These are phyloP conservation scores for Sminthopsis crassicaudata DNA, from an alignment of 2,113 vertebrate species.

Conservation along the genomic window DNA sequence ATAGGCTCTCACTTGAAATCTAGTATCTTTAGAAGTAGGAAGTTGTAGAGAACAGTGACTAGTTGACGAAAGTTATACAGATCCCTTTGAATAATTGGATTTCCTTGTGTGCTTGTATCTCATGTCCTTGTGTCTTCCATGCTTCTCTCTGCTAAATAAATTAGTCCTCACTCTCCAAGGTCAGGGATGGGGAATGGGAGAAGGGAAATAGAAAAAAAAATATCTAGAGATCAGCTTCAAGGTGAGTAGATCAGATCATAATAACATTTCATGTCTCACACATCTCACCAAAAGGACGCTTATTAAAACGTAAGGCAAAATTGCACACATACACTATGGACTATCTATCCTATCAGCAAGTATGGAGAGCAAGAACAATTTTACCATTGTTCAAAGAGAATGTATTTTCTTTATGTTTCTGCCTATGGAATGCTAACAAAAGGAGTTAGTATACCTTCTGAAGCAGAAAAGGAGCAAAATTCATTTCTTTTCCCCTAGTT, in stretches of 20 bases:
- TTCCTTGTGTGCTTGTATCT: not conserved
- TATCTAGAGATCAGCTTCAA: not conserved
- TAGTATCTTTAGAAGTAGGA: not conserved
- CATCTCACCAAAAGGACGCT: not conserved
- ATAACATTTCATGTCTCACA: not conserved
- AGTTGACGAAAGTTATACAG: not conserved
- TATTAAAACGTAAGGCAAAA: not conserved
- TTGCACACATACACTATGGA: not conserved
- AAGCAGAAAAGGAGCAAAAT: not conserved
- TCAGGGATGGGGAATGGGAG: too few species aligned
- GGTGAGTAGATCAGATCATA: not conserved
- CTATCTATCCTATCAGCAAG: not conserved
- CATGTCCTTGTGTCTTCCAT: not conserved
- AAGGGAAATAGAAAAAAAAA: not conserved
- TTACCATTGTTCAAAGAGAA: not conserved
- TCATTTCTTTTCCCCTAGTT: not conserved
- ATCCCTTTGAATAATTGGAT: not conserved
- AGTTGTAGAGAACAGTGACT: not conserved
- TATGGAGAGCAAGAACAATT: not conserved
- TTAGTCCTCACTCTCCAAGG: not conserved
- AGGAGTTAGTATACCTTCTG: not conserved
- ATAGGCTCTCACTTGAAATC: not conserved
- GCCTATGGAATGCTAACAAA: not conserved
- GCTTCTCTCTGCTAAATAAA: not conserved
- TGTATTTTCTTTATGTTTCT: not conserved